Percentiles rank a stretch among this genome's conserved stretches.
These are phyloP conservation scores for Gila orcuttii DNA, from an alignment of 2,113 vertebrate species.

Conservation along the genomic window DNA sequence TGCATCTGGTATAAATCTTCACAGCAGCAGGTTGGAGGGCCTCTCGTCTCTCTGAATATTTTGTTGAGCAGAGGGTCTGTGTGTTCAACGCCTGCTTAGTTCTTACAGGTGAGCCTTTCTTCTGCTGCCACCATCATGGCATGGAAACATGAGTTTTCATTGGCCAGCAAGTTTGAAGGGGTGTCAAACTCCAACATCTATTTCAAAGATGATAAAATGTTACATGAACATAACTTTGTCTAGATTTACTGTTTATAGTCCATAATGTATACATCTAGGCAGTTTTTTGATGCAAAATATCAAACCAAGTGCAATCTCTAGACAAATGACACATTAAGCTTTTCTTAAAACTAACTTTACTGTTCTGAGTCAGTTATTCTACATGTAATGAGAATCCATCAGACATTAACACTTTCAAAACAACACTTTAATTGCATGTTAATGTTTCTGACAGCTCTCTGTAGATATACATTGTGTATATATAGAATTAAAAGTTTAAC, in stretches of 20 bases:
- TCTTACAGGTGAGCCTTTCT: constrained; percentile 60
- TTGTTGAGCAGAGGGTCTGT: background rate
- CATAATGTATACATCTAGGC: background rate
- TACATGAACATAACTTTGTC: background rate
- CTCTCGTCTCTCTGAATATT: constrained; percentile 39
- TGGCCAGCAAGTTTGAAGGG: constrained; percentile 86
- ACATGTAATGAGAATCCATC: background rate
- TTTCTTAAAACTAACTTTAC: background rate
- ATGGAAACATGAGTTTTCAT: constrained; percentile 91
- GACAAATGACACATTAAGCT: background rate
- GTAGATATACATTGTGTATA: background rate
- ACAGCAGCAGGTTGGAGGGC: constrained; percentile 58
- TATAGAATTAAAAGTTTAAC: background rate
- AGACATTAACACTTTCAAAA: background rate
- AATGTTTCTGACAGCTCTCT: background rate
- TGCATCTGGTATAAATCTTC: constrained; percentile 34
- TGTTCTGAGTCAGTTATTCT: background rate
- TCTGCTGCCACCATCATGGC: constrained; percentile 91
- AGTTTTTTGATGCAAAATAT: background rate
- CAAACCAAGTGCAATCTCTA: background rate
- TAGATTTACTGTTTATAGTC: background rate
- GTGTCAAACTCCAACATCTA: constrained; percentile 96
- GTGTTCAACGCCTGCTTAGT: constrained; percentile 36
- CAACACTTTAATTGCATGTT: background rate
- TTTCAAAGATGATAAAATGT: constrained; percentile 49